Evolutionary conservation across 1,140 invertebrate genomes (phyloP).

Genomic region (Apis cerana): DNA sequence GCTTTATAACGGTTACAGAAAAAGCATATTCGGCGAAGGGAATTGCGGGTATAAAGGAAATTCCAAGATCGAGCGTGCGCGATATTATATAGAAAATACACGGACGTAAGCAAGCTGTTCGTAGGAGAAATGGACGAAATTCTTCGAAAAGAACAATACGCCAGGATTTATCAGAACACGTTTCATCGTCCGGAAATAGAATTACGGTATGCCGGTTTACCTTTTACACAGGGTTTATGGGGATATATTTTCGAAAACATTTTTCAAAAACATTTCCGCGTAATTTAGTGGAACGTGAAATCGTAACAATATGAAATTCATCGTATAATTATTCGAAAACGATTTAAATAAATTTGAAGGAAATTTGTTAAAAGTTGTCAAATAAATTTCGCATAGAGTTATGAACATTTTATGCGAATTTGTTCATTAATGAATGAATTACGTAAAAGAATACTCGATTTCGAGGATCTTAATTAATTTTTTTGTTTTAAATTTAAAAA

Average conservation of each 20-base stretch:
- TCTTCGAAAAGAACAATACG: not conserved
- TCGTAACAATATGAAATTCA: not conserved
- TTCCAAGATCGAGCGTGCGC: not conserved
- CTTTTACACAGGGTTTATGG: not conserved
- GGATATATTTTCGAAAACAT: not conserved
- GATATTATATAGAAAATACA: not conserved
- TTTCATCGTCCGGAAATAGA: constrained; percentile 1
- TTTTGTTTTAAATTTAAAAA: not conserved
- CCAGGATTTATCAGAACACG: constrained; percentile 2
- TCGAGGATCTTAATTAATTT: not conserved
- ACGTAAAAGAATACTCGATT: not conserved
- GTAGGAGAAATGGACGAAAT: not conserved
- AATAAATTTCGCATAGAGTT: not conserved
- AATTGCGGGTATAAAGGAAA: constrained; percentile 7
- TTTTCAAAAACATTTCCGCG: not conserved
- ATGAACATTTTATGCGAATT: not conserved
- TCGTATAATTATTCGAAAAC: not conserved
- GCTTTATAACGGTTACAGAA: not conserved
- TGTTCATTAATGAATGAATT: not conserved
- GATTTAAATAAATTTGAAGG: not conserved
- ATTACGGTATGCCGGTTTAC: not conserved
- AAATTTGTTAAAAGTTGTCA: not conserved
- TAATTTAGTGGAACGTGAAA: not conserved
- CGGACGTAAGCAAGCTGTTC: not conserved
- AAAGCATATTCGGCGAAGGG: constrained; percentile 2